Evolutionary conservation across 2,888 invertebrate species (phyloP).

Genomic region (Scrobipalpa costella): DNA sequence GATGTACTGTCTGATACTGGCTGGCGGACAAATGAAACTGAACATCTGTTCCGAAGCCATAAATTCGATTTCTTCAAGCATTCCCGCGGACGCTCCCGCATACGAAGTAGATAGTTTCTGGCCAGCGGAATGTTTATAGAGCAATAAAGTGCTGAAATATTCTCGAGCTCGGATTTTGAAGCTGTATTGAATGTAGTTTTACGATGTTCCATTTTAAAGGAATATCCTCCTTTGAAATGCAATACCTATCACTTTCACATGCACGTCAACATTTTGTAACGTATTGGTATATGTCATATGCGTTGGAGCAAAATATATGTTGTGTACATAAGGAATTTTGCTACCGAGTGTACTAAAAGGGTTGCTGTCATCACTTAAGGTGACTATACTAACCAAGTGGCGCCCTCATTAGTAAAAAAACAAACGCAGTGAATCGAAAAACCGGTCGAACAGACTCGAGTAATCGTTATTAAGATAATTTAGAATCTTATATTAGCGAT

Average conservation of each 20-base stretch:
- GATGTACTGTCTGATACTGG: constrained; percentile 46
- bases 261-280: neutral
- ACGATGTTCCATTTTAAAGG: neutral
- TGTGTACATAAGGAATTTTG: neutral
- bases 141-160: constrained; percentile 14
- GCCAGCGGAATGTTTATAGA: constrained; percentile 27
- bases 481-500: too few relatives aligned
- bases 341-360: too few relatives aligned
- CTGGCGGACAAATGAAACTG: constrained; percentile 54
- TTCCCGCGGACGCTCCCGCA: neutral
- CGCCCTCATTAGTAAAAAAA: too few relatives aligned
- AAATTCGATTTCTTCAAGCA: constrained; percentile 14
- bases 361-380: too few relatives aligned
- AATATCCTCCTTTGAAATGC: neutral
- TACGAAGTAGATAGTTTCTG: constrained; percentile 5
- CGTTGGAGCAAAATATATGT: neutral
- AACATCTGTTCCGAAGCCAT: constrained; percentile 6
- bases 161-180: constrained; percentile 9
- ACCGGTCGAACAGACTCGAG: too few relatives aligned
- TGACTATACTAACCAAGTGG: too few relatives aligned
- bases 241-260: neutral
- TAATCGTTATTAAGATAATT: too few relatives aligned
- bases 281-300: too few relatives aligned
- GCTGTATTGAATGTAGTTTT: neutral
- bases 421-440: too few relatives aligned